phyloP scores from a whole-genome alignment of 2,113 vertebrate species.

The Alligator mississippiensis region DNA sequence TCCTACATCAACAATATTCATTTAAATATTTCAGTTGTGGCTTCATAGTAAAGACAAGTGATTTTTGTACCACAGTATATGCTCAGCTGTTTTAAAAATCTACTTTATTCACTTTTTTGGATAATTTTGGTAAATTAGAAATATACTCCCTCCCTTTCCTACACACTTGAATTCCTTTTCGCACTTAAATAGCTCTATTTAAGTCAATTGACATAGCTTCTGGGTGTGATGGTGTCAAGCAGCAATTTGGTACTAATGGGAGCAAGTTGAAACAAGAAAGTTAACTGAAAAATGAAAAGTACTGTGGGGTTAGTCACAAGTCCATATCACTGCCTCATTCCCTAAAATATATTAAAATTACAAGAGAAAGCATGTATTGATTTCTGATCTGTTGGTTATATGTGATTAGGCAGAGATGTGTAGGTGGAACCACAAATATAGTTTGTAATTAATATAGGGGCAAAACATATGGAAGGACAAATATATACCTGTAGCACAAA shows the following conservation, averaged over 20 bases:
- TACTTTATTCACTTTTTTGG: background rate
- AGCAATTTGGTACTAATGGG: background rate
- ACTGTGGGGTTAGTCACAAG: background rate
- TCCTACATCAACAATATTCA: background rate
- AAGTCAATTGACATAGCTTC: background rate
- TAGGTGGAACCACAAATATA: background rate
- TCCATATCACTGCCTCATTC: background rate
- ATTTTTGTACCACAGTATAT: background rate
- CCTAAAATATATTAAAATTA: background rate
- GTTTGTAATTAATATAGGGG: background rate
- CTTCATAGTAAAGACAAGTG: background rate
- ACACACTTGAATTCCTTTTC: background rate
- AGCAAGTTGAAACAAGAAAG: too few species aligned
- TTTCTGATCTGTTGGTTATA: accelerated
- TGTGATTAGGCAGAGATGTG: background rate
- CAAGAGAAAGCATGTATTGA: background rate
- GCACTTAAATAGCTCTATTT: background rate
- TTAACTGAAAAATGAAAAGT: background rate
- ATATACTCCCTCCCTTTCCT: background rate
- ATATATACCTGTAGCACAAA: accelerated
- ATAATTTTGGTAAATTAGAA: background rate
- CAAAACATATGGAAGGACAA: background rate
- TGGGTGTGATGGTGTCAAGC: background rate
- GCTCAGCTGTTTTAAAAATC: background rate
- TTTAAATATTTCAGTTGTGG: background rate